A percentile compares a stretch with the other conserved stretches of the same genome.
Evolutionary conservation across 2,113 vertebrate genomes (phyloP).

Genomic region (Sialia sialis): DNA sequence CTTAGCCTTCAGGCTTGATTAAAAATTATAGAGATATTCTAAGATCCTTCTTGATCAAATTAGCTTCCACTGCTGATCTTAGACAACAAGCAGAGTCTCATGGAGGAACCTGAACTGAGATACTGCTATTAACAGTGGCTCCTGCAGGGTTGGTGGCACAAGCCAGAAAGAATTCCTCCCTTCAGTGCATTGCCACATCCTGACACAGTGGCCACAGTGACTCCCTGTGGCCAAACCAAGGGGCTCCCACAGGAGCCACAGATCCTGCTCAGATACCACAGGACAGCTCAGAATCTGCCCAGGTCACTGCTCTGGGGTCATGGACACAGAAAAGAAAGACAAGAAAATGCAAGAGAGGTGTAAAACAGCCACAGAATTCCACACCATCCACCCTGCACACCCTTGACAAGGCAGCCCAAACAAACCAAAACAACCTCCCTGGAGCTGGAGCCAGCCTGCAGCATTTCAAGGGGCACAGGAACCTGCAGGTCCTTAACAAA

Average conservation of each 20-base stretch:
- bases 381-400: background rate
- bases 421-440: background rate
- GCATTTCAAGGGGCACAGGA: background rate
- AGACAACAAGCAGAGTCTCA: background rate
- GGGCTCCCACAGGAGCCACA: background rate
- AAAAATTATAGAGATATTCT: background rate
- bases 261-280: background rate
- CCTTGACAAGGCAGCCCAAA: background rate
- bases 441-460: background rate
- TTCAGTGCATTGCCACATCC: background rate
- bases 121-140: background rate
- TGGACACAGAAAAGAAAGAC: background rate
- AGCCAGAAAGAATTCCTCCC: background rate
- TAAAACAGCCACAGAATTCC: background rate
- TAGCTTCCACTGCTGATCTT: background rate
- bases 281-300: background rate
- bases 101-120: background rate
- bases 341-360: background rate
- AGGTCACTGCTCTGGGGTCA: background rate
- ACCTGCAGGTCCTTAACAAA: background rate
- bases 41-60: constrained; percentile 7
- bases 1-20: background rate
- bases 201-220: background rate
- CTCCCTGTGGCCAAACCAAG: background rate
- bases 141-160: background rate